Base-by-base conservation (phyloP, 2,797 vertebrate species). In the Otus scops region DNA sequence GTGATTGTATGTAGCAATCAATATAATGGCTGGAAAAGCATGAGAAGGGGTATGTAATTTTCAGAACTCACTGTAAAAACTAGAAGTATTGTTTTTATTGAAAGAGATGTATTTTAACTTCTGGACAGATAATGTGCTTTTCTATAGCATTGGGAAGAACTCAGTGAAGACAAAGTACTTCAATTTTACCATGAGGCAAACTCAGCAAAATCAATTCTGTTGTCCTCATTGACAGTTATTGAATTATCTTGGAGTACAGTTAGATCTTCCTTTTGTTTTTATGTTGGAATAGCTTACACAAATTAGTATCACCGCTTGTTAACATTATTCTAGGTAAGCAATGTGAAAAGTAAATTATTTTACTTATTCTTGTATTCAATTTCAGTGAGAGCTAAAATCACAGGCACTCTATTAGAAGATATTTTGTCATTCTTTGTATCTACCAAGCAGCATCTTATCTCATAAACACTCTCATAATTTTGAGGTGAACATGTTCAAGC, bases 1-100 rank as follows among this genome's bases (percentile, higher is more conserved):
- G 65, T 86, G 41, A 79, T 89, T 94, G 91, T 71, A 82, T 1
- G 7, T 88, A 93, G 32, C 50, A 84, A 93, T 94, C 79, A 76
- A 88, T 92, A 74, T 68, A 93, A 86, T 68, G 65, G 8, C 67
- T 95, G 59, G n/a, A 88, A 88, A 85, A 96, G 50, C 47, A 38
- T 59, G 23, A 69, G 56, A 87, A 94, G 21, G 17, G 13, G 41
- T 94, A 61, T 78, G 48, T 48, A 54, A 74, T 86, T 85, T 86
- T 85, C 38, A 82, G 60, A 88, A 74, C 24, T 83, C 79, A 47
- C 45, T 1, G 7, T 56, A 45, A 88, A 69, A 88, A 82, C 3
- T 50, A 85, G 19, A 85, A 67, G 19, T 63, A 41, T 51, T 68
- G 2, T 82, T 91, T 88, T 81, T 75, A 57, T 73, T 13, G 10